Base-by-base conservation (phyloP, 2,797 vertebrate genomes). In the Dermochelys coriacea region DNA sequence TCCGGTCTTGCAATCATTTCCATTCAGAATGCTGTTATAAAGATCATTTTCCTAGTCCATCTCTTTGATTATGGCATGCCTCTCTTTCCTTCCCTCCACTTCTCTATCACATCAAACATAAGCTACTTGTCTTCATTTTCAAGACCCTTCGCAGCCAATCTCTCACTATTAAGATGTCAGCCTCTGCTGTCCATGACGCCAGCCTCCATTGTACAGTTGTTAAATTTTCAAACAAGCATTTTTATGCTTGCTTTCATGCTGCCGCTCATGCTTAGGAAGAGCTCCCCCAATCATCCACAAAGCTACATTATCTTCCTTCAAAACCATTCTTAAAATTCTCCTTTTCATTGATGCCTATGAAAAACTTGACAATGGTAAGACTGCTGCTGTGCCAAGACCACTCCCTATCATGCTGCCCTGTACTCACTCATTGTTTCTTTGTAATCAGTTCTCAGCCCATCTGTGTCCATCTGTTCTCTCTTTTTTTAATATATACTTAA, bases 201-300 rank as follows among this genome's bases (percentile, higher is more conserved):
- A 11, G 51, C 12, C 21, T 52, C 10, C 47, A 21, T 0, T 0
- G n/a, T 88, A 34, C 55, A 71, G 4, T 61, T 34, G 4, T 12
- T 77, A 64, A 57, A 45, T 0, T 12, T 80, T 50, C 11, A 47
- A 5, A 82, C 25, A 90, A 85, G 29, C 6, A 49, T 75, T 59
- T 87, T 3, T 11, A 34, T 15, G n/a, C 41, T 79, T 88, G 50
- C 15, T 37, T 34, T 68, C 64, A 68, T n/a, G 34, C 18, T 68
- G 64, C 64, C 5, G 9, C 34, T 21, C 64, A 37, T 68, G 80
- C 12, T 1, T 0, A 45, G 0, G 1, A 81, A 5, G 1, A 54
- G 23, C 37, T 55, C 12, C 27, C 29, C 51, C 10, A 10, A 81
- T 6, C 23, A 37, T 19, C 14, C 49, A 68, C 7, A 59, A 23